Evolutionary conservation across 2,797 vertebrate species (phyloP), one percentile per base, ranked within the genome.

Genomic region (Lepus townsendii): DNA sequence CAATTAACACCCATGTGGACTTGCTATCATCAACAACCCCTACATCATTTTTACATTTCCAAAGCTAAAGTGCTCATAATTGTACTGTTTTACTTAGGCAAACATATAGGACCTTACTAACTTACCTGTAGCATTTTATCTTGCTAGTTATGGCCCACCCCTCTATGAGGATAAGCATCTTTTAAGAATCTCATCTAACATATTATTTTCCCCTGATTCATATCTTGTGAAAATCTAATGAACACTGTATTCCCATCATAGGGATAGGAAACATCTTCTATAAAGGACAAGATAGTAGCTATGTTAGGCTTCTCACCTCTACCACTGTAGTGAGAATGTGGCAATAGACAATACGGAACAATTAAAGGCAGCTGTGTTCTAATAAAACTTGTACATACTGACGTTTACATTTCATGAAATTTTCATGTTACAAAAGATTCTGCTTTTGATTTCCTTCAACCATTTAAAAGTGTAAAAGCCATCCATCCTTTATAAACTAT

Each of bases 41-140:
- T 42, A 22, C 42, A 32, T 52, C 20, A 83, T n/a, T 79, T 88
- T 92, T 95, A 32, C 1, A 76, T 73, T 69, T 92, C n/a, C 35
- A 83, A 68, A 88, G 35, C 12, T 52, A 32, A 54, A 92, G 9
- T 76, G 54, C 19, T 75, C 30, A 60, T 68, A 63, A 83, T 24
- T 65, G 13, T 69, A 11, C 20, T 75, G 60, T 12, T 66, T 90
- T 68, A 78, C 73, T 85, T 66, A 90, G 69, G 76, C 30, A 65
- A 71, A 77, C 10, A 62, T 16, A 32, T 4, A 38, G n/a, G n/a
- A 66, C 26, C 10, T 50, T 72, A 8, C 17, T 71, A 1, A 60
- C 72, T 63, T 38, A 66, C 5, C 17, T 57, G 26, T 6, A 87
- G 2, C 5, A 38, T 76, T 42, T 82, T 71, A 38, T 72, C 30